Evolutionary conservation across 2,797 vertebrate species (phyloP), one percentile per base, ranked within the genome.

Genomic region (Zalophus californianus): DNA sequence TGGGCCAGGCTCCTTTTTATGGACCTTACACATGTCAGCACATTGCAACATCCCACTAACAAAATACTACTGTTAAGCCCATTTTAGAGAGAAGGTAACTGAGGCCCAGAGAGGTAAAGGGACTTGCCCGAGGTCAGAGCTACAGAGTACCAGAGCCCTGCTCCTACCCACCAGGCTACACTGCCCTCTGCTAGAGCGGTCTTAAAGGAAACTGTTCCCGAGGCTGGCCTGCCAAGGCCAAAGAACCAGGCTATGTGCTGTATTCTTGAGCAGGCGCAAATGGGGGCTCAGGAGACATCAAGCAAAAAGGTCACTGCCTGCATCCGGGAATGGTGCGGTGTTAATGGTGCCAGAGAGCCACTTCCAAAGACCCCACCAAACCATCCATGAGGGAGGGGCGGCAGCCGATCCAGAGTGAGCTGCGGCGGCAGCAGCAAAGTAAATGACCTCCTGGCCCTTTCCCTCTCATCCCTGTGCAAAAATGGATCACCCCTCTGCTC

Each of bases 361-460:
- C 16, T 58, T 60, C 48, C 48, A 35, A 87, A 75, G 60, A 77
- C 8, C 41, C 52, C n/a, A 52, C 38, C 16, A 11, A 38, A 32
- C 58, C 32, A 2, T 21, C 18, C 0, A 0, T 0, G 29, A 12
- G 52, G 50, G 41, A 86, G 52, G 3, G 29, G 56, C 0, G 0
- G 9, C 23, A 78, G 41, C 58, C 18, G 4, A 5, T 7, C 18
- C 4, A 32, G 29, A 80, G 25, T 0, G 10, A 75, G 54, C 68
- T 62, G n/a, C 6, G 1, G 32, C 2, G 5, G 70, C 60, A 54
- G 64, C 64, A 7, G 12, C 21, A 21, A 16, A 77, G n/a, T 25
- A 58, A 70, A 27, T 5, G 92, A 16, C 29, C 50, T 13, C 2
- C 38, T 23, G 6, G 41, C 35, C 4, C 44, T 27, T 60, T 92